Percentiles rank a stretch among this genome's conserved stretches.
These are phyloP conservation scores for Ophion slaviceki DNA, from an alignment of 2,888 invertebrate genomes.

Conservation along the genomic window DNA sequence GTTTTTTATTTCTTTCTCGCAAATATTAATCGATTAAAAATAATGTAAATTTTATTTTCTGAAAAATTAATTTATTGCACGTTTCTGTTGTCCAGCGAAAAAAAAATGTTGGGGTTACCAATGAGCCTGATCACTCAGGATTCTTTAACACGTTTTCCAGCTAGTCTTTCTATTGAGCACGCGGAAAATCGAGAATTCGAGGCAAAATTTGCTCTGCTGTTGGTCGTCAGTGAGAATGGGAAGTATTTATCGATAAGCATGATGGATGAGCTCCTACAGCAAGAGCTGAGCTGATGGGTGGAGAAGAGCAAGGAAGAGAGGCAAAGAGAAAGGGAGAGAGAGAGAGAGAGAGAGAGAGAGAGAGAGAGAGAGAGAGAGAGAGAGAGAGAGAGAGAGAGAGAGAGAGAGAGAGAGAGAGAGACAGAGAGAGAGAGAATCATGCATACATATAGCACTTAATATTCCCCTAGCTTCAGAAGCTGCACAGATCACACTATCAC, in stretches of 20 bases:
- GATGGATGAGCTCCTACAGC: slow-evolving; percentile 17
- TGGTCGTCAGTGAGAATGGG: neutral
- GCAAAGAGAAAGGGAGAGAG: slow-evolving; percentile 1
- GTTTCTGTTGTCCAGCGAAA: too few relatives aligned
- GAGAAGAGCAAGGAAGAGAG: slow-evolving; percentile 1
- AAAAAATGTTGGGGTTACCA: too few relatives aligned
- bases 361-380: neutral
- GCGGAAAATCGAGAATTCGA: too few relatives aligned
- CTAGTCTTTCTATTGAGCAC: too few relatives aligned
- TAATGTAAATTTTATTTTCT: too few relatives aligned
- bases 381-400: neutral
- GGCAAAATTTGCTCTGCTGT: too few relatives aligned
- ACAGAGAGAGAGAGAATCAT: neutral
- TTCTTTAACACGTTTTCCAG: too few relatives aligned
- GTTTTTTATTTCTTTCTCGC: too few relatives aligned
- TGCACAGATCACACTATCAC: neutral
- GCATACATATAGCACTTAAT: slow-evolving; percentile 37
- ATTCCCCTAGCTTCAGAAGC: slow-evolving; percentile 28
- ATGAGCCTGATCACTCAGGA: too few relatives aligned
- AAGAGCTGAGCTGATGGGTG: neutral
- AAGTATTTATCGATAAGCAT: slow-evolving; percentile 51
- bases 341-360: neutral
- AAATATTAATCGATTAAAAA: too few relatives aligned
- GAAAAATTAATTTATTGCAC: too few relatives aligned
- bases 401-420: slow-evolving; percentile 1